Percentiles rank a stretch among this genome's conserved stretches.
Evolutionary conservation across 2,888 invertebrate species (phyloP).

Genomic region (Drosophila robusta): DNA sequence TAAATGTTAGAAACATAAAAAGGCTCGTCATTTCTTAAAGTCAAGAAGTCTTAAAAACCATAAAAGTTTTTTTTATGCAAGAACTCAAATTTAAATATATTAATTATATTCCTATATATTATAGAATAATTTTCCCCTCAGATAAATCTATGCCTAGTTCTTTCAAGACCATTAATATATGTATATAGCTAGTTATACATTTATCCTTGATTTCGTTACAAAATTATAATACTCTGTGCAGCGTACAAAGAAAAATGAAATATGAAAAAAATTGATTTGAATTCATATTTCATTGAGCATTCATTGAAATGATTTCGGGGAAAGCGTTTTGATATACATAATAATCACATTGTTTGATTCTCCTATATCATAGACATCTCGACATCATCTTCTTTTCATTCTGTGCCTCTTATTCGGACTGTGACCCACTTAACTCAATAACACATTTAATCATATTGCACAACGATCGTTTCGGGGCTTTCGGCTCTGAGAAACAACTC

Average conservation of each 20-base stretch:
- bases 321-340: conserved; percentile 13
- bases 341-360: not conserved
- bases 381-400: conserved; percentile 21
- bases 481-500: conserved; percentile 33
- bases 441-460: conserved; percentile 40
- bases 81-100: no score
- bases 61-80: no score
- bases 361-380: not conserved
- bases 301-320: conserved; percentile 3
- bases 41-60: no score
- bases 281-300: not conserved
- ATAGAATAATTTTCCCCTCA: no score
- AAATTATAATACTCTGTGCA: no score
- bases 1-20: no score
- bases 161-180: no score
- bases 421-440: conserved; percentile 45
- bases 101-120: no score
- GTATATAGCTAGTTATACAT: no score
- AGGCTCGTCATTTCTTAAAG: no score
- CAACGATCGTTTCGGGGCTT: conserved; percentile 28
- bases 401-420: conserved; percentile 7
- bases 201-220: no score
- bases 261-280: not conserved
- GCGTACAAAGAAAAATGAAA: not conserved
- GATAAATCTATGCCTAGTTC: no score